Base-by-base conservation (phyloP, 2,888 invertebrate genomes). In the Idaea dimidiata region DNA sequence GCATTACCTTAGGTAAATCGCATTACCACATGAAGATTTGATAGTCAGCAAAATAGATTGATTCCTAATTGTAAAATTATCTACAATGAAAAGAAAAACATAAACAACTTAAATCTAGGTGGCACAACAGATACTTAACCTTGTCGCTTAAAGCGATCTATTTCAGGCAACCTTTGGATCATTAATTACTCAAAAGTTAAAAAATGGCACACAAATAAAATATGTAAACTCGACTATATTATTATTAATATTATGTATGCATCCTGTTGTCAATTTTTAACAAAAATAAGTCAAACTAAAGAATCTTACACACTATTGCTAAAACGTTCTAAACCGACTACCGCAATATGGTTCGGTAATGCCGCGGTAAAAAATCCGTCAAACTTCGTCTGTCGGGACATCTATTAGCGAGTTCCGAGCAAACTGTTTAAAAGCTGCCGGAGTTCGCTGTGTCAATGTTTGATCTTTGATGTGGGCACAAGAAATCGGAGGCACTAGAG, bases 371-470 rank as follows among this genome's bases (percentile, higher is more conserved):
- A 73, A 76, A 66, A 69, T 62, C 59, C 61, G 60, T 64, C 60
- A 63, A 67, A 67, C 64, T 67, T 65, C 61, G 58, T 62, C 57
- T 63, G 82, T 76, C 83, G 82, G 83, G 88, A 87, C 88, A 86
- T 84, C 88, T 89, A 91, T 91, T 91, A 92, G 89, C 90, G 74
- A 73, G 79, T 71, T 77, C 61, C 72, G 73, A 77, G 78, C 82
- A 88, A 87, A 89, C 87, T 88, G 85, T 84, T 84, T 86, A 86
- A 89, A 87, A 88, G 90, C 91, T 90, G 89, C 91, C 84, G 91
- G 88, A 83, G 81, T 89, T 88, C 84, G 79, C 86, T 84, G 66
- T 66, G 89, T 87, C 84, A 90, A 89, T 90, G 82, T 91, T 89
- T 85, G 79, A 59, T 59, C 61, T 66, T 67, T 66, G 71, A 72